Evolutionary conservation across 1,140 invertebrate genomes (phyloP).

Genomic region (Tetragnatha versicolor): DNA sequence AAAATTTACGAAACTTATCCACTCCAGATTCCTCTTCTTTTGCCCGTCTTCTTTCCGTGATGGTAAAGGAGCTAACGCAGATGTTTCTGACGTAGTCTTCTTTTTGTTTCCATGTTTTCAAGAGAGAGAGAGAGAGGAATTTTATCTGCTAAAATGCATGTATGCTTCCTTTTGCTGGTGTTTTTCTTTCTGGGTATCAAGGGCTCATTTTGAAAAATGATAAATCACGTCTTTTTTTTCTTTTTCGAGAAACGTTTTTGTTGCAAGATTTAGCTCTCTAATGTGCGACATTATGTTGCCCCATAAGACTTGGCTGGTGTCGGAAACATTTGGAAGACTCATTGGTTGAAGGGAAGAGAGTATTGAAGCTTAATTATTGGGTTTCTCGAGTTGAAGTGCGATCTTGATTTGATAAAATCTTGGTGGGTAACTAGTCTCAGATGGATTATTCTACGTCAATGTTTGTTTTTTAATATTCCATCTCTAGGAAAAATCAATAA

Average conservation of each 20-base stretch:
- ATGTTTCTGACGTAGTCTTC: conserved; percentile 26
- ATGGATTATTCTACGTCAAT: too few relatives aligned
- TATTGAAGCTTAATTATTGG: too few relatives aligned
- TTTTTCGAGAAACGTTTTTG: too few relatives aligned
- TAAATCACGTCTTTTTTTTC: conserved; percentile 22
- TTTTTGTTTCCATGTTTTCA: neutral
- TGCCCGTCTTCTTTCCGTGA: neutral
- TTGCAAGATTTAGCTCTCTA: neutral
- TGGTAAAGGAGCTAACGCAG: conserved; percentile 23
- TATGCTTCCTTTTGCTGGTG: conserved; percentile 23
- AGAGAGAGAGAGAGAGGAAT: neutral
- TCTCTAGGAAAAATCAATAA: too few relatives aligned
- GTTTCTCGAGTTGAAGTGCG: too few relatives aligned
- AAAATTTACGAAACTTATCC: conserved; percentile 10
- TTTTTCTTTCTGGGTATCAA: conserved; percentile 37
- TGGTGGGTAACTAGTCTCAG: too few relatives aligned
- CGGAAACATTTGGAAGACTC: neutral
- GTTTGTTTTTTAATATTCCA: too few relatives aligned
- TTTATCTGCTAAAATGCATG: conserved; percentile 13
- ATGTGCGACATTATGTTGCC: conserved; percentile 10
- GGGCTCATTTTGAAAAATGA: conserved; percentile 42
- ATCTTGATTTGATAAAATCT: too few relatives aligned
- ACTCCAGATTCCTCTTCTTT: neutral
- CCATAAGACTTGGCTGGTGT: neutral
- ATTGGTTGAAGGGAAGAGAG: too few relatives aligned